phyloP scores from a whole-genome alignment of 2,113 vertebrate genomes.

The Crypturellus undulatus region DNA sequence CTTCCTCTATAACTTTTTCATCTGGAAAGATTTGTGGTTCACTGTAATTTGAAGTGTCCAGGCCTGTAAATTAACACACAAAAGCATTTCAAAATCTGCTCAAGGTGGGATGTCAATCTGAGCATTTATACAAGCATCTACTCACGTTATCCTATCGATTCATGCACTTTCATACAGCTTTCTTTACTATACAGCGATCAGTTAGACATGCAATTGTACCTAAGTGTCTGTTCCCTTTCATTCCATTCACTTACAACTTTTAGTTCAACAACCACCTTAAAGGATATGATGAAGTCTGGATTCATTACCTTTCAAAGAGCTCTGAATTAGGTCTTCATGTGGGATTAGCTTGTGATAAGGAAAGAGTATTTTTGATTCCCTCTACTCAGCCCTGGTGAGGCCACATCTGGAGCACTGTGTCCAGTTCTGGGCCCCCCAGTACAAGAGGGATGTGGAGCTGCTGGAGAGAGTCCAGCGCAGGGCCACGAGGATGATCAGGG shows the following conservation, averaged over 20 bases:
- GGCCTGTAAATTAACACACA: slow-evolving; percentile 47
- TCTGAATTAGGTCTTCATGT: not conserved
- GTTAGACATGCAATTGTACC: not conserved
- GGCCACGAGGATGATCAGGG: too few relatives aligned
- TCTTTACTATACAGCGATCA: not conserved
- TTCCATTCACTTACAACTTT: not conserved
- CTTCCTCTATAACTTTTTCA: slow-evolving; percentile 67
- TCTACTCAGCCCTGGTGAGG: too few relatives aligned
- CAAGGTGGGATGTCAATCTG: not conserved
- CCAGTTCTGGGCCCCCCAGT: too few relatives aligned
- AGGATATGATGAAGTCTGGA: not conserved
- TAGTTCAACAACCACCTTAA: not conserved
- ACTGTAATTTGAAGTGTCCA: not conserved
- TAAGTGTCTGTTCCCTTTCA: not conserved
- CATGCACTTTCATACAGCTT: not conserved
- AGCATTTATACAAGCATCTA: not conserved
- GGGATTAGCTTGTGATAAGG: not conserved
- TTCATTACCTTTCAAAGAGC: not conserved
- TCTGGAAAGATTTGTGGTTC: slow-evolving; percentile 56
- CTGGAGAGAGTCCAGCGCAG: too few relatives aligned
- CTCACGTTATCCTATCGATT: not conserved
- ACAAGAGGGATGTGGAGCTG: too few relatives aligned
- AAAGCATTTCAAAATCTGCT: not conserved
- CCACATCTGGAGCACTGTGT: too few relatives aligned
- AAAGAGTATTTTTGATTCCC: not conserved